A percentile compares a stretch with the other conserved stretches of the same genome.
Conservation (phyloP, 2,888 invertebrate species). For the Diaperis boleti region DNA sequence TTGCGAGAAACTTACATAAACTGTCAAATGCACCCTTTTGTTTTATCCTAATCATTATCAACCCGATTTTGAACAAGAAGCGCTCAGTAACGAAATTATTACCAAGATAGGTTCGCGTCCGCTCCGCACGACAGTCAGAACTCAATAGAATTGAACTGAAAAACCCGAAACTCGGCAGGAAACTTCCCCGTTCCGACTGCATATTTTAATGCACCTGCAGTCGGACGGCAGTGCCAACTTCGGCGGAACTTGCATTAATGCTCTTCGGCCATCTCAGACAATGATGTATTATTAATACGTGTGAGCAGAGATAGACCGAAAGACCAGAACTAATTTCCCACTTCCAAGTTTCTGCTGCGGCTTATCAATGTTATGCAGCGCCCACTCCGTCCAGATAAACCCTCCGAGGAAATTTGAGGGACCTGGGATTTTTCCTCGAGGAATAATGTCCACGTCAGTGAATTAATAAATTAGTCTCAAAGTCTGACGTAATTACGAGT, state of each 20-base stretch:
- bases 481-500: conserved; percentile 12
- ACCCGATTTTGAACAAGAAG: no score
- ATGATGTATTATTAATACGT: conserved; percentile 29
- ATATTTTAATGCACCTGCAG: no score
- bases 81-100: no score
- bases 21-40: no score
- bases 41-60: no score
- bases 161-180: no score
- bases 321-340: conserved; percentile 12
- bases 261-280: conserved; percentile 17
- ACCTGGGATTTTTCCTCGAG: no score
- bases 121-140: no score
- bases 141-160: no score
- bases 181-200: no score
- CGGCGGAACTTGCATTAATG: conserved; percentile 1
- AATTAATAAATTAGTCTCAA: conserved; percentile 28
- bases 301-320: conserved; percentile 7
- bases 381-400: not conserved
- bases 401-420: not conserved
- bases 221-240: conserved; percentile 11
- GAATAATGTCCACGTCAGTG: conserved; percentile 13
- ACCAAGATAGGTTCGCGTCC: no score
- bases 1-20: no score
- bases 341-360: not conserved
- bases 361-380: conserved; percentile 3